Conservation (phyloP, 2,797 vertebrate genomes). For the Dallia pectoralis region DNA sequence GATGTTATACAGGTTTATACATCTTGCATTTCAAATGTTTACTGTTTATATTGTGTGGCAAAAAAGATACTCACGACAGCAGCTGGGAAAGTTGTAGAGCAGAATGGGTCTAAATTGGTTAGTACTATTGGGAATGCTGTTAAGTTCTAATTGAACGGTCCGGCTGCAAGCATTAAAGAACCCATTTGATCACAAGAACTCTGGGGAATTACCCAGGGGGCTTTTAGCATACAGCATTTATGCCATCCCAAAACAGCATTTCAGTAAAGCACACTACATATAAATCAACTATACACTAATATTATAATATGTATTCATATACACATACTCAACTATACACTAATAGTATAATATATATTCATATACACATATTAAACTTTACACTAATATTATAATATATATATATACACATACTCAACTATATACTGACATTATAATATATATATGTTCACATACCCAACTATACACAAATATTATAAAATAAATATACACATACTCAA, state of each 20-base stretch:
- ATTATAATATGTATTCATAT: background rate
- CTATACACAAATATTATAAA: no score
- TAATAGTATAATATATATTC: no score
- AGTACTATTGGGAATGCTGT: conserved; percentile 78
- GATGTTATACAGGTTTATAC: conserved; percentile 12
- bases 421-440: no score
- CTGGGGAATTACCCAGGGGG: conserved; percentile 72
- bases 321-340: no score
- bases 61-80: conserved; percentile 67
- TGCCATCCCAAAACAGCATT: conserved; percentile 35
- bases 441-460: no score
- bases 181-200: conserved; percentile 75
- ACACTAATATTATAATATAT: no score
- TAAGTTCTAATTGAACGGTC: conserved; percentile 76
- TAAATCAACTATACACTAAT: conserved; percentile 5
- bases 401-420: no score
- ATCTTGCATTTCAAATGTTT: conserved; percentile 55
- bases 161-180: conserved; percentile 78
- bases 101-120: conserved; percentile 79
- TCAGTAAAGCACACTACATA: conserved; percentile 58
- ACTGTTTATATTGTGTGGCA: conserved; percentile 66
- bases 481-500: no score
- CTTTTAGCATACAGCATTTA: conserved; percentile 64
- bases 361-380: no score
- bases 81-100: conserved; percentile 75